phyloP scores from a whole-genome alignment of 2,113 vertebrate genomes.

The Xiphophorus hellerii region DNA sequence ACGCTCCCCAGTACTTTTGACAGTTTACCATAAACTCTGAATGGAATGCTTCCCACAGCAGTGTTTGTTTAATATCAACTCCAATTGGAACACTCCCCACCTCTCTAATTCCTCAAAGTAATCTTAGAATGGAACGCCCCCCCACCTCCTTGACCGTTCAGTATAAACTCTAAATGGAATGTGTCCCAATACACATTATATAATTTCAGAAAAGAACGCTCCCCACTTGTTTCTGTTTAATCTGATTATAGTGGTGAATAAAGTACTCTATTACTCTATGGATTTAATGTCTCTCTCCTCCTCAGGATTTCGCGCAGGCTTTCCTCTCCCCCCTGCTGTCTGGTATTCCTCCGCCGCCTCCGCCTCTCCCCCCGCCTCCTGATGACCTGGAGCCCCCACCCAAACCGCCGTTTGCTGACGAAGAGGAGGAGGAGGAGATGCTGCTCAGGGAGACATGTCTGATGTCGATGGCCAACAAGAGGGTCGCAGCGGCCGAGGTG shows the following conservation, averaged over 20 bases:
- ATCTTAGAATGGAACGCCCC: too few relatives aligned
- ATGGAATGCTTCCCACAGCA: too few relatives aligned
- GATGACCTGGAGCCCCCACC: conserved; percentile 91
- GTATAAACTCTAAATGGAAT: too few relatives aligned
- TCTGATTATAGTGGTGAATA: too few relatives aligned
- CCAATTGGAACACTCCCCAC: too few relatives aligned
- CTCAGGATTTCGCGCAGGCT: conserved; percentile 65
- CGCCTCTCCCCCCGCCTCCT: conserved; percentile 85
- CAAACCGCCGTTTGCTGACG: conserved; percentile 96
- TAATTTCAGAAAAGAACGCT: not conserved
- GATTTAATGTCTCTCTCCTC: not conserved
- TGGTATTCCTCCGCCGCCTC: conserved; percentile 84
- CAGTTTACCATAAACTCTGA: too few relatives aligned
- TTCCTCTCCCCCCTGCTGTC: conserved; percentile 73
- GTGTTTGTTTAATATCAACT: too few relatives aligned
- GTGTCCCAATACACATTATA: too few relatives aligned
- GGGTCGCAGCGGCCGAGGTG: conserved; percentile 70
- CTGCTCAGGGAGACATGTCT: conserved; percentile 93
- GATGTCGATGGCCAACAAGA: conserved; percentile 91
- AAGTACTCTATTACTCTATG: too few relatives aligned
- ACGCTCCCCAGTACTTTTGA: too few relatives aligned
- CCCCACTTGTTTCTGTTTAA: not conserved
- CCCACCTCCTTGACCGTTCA: too few relatives aligned
- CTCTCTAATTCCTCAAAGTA: too few relatives aligned
- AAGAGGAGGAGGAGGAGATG: conserved; percentile 99